A percentile compares a stretch with the other conserved stretches of the same genome.
Conservation (phyloP, 2,797 vertebrate genomes). For the Lycodopsis pacificus region DNA sequence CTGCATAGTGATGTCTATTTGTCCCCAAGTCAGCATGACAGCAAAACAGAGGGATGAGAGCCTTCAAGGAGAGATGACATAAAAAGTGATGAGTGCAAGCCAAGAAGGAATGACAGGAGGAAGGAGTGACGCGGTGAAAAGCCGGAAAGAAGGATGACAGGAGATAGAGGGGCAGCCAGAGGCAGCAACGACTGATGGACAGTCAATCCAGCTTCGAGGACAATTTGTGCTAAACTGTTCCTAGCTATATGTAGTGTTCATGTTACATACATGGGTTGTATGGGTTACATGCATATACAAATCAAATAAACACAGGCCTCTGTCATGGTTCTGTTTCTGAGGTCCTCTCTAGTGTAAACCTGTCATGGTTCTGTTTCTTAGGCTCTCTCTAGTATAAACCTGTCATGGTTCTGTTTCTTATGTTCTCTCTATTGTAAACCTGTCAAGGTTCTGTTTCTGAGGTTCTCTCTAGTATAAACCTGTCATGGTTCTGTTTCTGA, state of each 20-base stretch:
- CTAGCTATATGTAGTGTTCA: neutral
- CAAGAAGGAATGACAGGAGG: conserved; percentile 31
- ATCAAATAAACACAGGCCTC: neutral
- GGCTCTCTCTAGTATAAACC: too few relatives aligned
- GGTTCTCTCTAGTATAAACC: too few relatives aligned
- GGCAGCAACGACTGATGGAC: conserved; percentile 24
- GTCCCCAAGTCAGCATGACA: conserved; percentile 54
- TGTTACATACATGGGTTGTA: neutral
- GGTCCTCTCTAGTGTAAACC: too few relatives aligned
- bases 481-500: too few relatives aligned
- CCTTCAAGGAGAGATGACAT: conserved; percentile 64
- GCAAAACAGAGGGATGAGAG: conserved; percentile 46
- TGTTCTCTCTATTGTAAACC: too few relatives aligned
- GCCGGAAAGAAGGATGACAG: conserved; percentile 10
- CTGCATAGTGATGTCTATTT: conserved; percentile 47
- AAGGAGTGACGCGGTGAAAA: conserved; percentile 3
- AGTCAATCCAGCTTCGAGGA: conserved; percentile 16
- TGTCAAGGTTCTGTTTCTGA: too few relatives aligned
- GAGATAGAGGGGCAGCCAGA: conserved; percentile 37
- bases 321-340: neutral
- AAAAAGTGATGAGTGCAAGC: conserved; percentile 46
- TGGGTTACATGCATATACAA: neutral
- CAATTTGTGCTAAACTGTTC: conserved; percentile 4
- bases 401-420: too few relatives aligned
- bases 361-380: too few relatives aligned